Percentiles rank a stretch among this genome's conserved stretches.
Conservation (phyloP, 2,797 vertebrate genomes). For the Thaleichthys pacificus region DNA sequence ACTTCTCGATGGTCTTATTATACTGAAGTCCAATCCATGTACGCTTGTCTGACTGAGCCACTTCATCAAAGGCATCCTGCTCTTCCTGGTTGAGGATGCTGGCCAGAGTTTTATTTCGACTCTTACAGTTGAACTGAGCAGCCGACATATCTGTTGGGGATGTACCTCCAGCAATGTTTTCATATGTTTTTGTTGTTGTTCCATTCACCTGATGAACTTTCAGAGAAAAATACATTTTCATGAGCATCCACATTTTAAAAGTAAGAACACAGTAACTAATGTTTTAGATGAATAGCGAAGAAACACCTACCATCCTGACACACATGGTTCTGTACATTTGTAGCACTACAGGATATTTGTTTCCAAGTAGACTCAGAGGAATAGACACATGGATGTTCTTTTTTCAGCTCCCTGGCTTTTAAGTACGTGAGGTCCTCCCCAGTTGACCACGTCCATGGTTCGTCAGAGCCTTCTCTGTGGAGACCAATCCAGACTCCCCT, state of each 20-base stretch:
- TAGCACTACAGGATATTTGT: background rate
- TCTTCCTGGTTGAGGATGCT: background rate
- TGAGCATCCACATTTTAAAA: background rate
- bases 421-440: background rate
- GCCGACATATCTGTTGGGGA: fast-evolving
- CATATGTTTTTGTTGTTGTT: background rate
- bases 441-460: background rate
- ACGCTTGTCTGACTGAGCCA: background rate
- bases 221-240: background rate
- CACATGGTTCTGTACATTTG: background rate
- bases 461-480: background rate
- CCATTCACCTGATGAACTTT: background rate
- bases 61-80: background rate
- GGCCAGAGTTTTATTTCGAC: background rate
- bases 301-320: background rate
- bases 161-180: too few species aligned
- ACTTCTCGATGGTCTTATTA: background rate
- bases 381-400: background rate
- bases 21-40: background rate
- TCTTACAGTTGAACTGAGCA: background rate
- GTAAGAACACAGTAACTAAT: background rate
- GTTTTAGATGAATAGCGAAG: background rate
- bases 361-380: background rate
- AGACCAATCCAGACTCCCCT: background rate
- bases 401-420: too few species aligned